A percentile compares a stretch with the other conserved stretches of the same genome.
phyloP scores from a whole-genome alignment of 2,888 invertebrate species.

The Melanchra persicariae region DNA sequence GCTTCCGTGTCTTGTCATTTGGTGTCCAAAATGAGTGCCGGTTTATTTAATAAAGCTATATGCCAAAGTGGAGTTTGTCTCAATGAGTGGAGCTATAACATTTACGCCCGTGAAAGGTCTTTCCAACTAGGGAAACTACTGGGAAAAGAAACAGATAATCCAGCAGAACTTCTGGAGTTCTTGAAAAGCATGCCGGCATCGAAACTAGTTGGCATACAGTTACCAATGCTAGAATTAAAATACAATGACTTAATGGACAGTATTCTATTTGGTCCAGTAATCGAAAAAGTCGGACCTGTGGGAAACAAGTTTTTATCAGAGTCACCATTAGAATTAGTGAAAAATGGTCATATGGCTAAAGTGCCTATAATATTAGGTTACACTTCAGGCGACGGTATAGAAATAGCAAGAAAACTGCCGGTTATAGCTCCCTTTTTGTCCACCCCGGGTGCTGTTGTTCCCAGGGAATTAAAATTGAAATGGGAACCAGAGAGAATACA shows the following conservation, averaged over 20 bases:
- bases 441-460: conserved; percentile 79
- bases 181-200: conserved; percentile 77
- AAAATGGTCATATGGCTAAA: conserved; percentile 75
- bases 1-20: conserved; percentile 83
- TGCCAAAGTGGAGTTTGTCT: conserved; percentile 88
- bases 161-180: conserved; percentile 80
- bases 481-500: conserved; percentile 72
- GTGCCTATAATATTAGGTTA: conserved; percentile 85
- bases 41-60: conserved; percentile 86
- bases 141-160: conserved; percentile 83
- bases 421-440: conserved; percentile 70
- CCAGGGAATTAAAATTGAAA: conserved; percentile 84
- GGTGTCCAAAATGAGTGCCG: conserved; percentile 84
- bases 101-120: conserved; percentile 81
- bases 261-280: conserved; percentile 85
- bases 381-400: conserved; percentile 86
- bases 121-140: conserved; percentile 85
- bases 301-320: conserved; percentile 80
- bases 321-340: conserved; percentile 76
- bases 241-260: conserved; percentile 79
- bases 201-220: conserved; percentile 79
- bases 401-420: conserved; percentile 80
- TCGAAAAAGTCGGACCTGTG: conserved; percentile 79
- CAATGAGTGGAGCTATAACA: conserved; percentile 85
- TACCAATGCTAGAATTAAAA: conserved; percentile 76